Conservation (phyloP, 2,888 invertebrate species). For the Mimas tiliae region DNA sequence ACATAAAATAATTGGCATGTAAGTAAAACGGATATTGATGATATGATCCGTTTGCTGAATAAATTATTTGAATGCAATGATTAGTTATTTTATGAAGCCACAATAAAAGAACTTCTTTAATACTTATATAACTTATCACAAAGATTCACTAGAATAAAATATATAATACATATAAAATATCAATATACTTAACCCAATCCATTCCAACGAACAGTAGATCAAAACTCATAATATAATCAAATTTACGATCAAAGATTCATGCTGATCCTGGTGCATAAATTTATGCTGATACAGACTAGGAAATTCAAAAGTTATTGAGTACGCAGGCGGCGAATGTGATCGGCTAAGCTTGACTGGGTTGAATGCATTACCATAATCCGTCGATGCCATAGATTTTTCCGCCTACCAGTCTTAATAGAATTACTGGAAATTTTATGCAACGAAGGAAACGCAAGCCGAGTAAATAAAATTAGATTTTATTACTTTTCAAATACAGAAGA, state of each 20-base stretch:
- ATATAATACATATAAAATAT: neutral
- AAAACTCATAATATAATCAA: neutral
- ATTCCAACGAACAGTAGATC: neutral
- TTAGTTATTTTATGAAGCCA: too few relatives aligned
- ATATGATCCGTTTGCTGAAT: too few relatives aligned
- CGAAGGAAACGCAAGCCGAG: neutral
- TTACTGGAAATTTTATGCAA: constrained; percentile 30
- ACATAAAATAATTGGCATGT: too few relatives aligned
- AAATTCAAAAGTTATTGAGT: constrained; percentile 46
- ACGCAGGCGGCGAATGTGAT: constrained; percentile 48
- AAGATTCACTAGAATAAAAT: too few relatives aligned
- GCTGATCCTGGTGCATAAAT: constrained; percentile 12
- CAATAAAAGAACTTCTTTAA: too few relatives aligned
- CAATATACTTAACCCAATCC: neutral
- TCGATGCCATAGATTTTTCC: constrained; percentile 22
- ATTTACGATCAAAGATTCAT: constrained; percentile 9
- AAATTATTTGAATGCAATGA: too few relatives aligned
- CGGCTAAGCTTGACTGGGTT: constrained; percentile 50
- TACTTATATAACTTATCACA: neutral
- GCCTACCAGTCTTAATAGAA: constrained; percentile 21
- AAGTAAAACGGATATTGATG: too few relatives aligned
- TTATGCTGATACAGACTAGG: constrained; percentile 24
- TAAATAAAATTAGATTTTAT: too few relatives aligned
- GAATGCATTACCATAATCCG: constrained; percentile 59
- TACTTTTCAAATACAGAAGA: too few relatives aligned